phyloP scores from a whole-genome alignment of 2,888 invertebrate genomes.

The Halictus quadricinctus region DNA sequence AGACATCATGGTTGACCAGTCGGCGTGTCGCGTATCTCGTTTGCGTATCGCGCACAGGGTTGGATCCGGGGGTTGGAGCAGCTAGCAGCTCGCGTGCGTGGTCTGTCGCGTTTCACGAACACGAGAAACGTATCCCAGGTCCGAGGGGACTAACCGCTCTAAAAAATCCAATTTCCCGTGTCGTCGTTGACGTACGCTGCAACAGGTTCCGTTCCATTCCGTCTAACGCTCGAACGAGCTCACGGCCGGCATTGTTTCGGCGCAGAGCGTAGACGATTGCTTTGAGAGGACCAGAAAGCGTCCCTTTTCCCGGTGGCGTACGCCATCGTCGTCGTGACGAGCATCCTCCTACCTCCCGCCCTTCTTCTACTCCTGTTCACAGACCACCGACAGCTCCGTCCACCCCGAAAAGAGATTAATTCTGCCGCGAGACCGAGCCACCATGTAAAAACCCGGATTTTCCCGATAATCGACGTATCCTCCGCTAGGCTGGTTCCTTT shows the following conservation, averaged over 20 bases:
- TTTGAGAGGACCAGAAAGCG: constrained; percentile 61
- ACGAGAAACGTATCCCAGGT: constrained; percentile 46
- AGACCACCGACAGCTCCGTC: constrained; percentile 23
- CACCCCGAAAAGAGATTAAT: constrained; percentile 56
- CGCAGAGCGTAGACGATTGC: constrained; percentile 63
- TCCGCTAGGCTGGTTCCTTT: constrained; percentile 53
- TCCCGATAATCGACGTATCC: constrained; percentile 64
- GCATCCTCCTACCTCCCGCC: background rate
- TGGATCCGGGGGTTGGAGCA: background rate
- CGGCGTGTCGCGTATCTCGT: constrained; percentile 32
- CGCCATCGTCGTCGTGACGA: constrained; percentile 18
- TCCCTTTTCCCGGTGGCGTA: constrained; percentile 36
- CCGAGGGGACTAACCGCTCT: constrained; percentile 32
- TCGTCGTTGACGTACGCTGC: constrained; percentile 60
- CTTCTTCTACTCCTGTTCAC: constrained; percentile 19
- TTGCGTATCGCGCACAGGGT: background rate
- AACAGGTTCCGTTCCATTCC: constrained; percentile 69
- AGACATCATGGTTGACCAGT: constrained; percentile 32
- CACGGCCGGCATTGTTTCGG: constrained; percentile 65
- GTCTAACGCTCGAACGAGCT: constrained; percentile 62
- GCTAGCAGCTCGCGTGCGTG: background rate
- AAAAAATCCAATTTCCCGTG: constrained; percentile 63
- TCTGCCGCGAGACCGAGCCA: constrained; percentile 19
- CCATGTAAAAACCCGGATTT: constrained; percentile 28
- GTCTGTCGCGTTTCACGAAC: constrained; percentile 26